Base-by-base conservation (phyloP, 2,797 vertebrate genomes). In the Chrysocyon brachyurus region DNA sequence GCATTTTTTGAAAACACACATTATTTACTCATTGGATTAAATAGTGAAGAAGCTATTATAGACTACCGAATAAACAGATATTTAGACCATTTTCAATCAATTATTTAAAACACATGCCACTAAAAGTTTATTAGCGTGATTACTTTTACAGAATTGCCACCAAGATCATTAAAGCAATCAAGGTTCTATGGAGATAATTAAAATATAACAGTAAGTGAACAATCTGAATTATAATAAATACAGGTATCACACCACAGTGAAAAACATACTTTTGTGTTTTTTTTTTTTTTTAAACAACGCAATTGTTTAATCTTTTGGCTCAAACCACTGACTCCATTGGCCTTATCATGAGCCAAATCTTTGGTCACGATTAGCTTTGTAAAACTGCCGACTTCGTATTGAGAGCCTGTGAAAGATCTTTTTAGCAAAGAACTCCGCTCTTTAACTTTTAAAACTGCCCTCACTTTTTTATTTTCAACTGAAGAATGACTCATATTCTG, bases 41-140 rank as follows among this genome's bases (percentile, higher is more conserved):
- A 12, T 93, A 8, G 56, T 70, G 81, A 98, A 92, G 79, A 97
- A 96, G 87, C 86, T 93, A 82, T 88, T 97, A 94, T 14, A 28
- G 28, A 94, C 16, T n/a, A 64, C 93, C 92, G 68, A 92, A 97
- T 63, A 98, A 97, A 96, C 6, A 97, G 82, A 10, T 87, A 96
- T 33, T 91, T 82, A 91, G 59, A 86, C 75, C 28, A 89, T 97
- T 98, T 97, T 92, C 31, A 93, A 97, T 92, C 61, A 90, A 70
- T 46, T 16, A 63, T 97, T 98, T 98, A 93, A 98, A 97, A 97
- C 3, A 83, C 56, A 88, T 92, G 36, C 19, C 85, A 70, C 57
- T 94, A 70, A 91, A 85, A 70, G 79, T 98, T 98, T 98, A 96
- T 97, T 97, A 96, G 89, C 49, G 7, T 97, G 96, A 97, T 97